These are phyloP conservation scores for Asobara japonica DNA, from an alignment of 1,140 invertebrate species.

Conservation along the genomic window DNA sequence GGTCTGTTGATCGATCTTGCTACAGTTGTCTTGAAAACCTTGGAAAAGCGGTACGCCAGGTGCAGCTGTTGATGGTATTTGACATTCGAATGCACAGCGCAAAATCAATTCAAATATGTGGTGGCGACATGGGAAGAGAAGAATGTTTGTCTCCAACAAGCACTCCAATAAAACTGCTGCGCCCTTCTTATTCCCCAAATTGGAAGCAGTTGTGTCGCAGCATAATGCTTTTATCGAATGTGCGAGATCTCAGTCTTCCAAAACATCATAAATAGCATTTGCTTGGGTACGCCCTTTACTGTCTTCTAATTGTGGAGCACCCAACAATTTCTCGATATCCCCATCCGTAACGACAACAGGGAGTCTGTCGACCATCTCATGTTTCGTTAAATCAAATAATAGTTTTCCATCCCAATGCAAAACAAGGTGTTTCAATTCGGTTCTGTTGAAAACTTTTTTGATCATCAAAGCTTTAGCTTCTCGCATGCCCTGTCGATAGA, in stretches of 20 bases:
- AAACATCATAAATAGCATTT: not conserved
- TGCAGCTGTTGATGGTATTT: conserved; percentile 27
- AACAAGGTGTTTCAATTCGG: conserved; percentile 25
- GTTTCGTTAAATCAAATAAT: not conserved
- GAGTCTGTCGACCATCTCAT: conserved; percentile 5
- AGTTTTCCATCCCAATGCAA: conserved; percentile 43
- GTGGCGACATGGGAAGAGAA: conserved; percentile 37
- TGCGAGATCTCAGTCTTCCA: conserved; percentile 5
- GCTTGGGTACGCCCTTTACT: conserved; percentile 24
- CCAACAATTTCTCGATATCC: conserved; percentile 31
- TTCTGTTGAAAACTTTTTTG: conserved; percentile 34
- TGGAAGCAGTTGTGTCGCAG: conserved; percentile 38
- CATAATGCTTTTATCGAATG: conserved; percentile 3
- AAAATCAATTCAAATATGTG: conserved; percentile 40
- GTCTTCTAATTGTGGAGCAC: conserved; percentile 7
- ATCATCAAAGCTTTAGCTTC: conserved; percentile 18
- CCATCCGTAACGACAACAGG: conserved; percentile 34
- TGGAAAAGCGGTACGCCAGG: conserved; percentile 35
- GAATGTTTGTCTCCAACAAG: conserved; percentile 26
- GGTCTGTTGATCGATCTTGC: conserved; percentile 19
- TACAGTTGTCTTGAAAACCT: conserved; percentile 33
- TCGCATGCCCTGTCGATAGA: conserved; percentile 33
- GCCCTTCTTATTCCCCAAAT: conserved; percentile 33
- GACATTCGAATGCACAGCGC: conserved; percentile 31
- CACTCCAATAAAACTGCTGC: conserved; percentile 33